Evolutionary conservation across 2,888 invertebrate species (phyloP).

Genomic region (Cylloceria caligata): DNA sequence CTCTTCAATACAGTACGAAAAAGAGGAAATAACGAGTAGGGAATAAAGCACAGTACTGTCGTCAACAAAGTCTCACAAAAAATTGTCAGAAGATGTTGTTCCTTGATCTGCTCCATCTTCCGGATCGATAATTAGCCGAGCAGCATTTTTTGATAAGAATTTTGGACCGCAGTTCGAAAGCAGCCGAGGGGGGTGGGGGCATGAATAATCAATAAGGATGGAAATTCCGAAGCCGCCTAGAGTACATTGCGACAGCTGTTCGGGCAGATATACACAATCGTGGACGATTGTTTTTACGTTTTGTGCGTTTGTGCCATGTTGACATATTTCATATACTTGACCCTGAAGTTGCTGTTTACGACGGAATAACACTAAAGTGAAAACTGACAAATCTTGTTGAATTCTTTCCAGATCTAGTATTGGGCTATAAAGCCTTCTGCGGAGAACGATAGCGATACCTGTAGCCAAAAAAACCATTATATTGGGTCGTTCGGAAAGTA

Average conservation of each 20-base stretch:
- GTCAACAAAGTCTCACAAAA: not conserved
- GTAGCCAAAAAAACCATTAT: too few relatives aligned
- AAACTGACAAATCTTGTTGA: not conserved
- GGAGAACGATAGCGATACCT: too few relatives aligned
- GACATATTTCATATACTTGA: not conserved
- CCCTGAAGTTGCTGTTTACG: conserved; percentile 1
- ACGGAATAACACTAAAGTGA: not conserved
- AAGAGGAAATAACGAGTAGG: conserved; percentile 3
- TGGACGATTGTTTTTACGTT: conserved; percentile 6
- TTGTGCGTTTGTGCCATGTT: not conserved
- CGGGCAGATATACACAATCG: not conserved
- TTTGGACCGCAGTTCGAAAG: conserved; percentile 11
- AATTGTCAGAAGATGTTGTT: not conserved
- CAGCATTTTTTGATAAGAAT: not conserved
- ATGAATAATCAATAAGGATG: conserved; percentile 49
- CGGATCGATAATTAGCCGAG: not conserved
- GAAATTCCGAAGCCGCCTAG: not conserved
- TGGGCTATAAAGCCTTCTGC: too few relatives aligned
- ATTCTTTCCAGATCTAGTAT: not conserved
- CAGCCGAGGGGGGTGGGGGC: conserved; percentile 9
- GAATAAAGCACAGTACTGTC: not conserved
- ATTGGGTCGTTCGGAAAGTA: too few relatives aligned
- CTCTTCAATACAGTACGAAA: not conserved
- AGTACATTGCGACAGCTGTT: conserved; percentile 37
- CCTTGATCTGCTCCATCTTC: not conserved